Evolutionary conservation across 2,888 invertebrate genomes (phyloP), one percentile per base, ranked within the genome.

Genomic region (Uropetala carovei): DNA sequence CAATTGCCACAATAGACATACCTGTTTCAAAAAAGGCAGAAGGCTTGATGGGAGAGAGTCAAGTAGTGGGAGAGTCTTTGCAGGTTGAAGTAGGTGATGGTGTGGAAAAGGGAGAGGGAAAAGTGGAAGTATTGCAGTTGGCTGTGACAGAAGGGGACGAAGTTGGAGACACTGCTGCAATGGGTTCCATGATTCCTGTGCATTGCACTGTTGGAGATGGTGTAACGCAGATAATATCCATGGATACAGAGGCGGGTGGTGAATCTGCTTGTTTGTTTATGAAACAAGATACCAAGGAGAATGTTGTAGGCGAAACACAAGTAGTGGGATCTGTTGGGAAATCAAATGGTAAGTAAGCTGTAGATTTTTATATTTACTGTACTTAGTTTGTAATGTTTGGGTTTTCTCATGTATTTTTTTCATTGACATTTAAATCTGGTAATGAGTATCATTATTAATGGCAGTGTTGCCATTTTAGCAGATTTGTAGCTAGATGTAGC

Each of bases 301-400:
- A 27, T 92, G 92, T 5, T 30, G 89, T 27, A 91, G 64, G 16
- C 94, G 98, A 98, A 93, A 98, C 98, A 93, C 98, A 98, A 95
- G 97, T 98, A 92, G 97, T 98, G 92, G 97, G 98, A 95, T 97
- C 98, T 0, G 98, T 98, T 94, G 96, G 97, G 93, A 98, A 98
- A 64, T 97, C 98, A 93, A 98, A 98, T 94, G 98, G 98, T 97
- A 95, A 95, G 94, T 94, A 82, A 92, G 60, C 92, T 91, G 57
- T 57, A 75, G 0, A 16, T 91, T 82, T 81, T 81, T 92, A 14
- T 92, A 86, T 58, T 82, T 83, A 5, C 13, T 30, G 57, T 43
- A 9, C 85, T 84, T 57, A 43, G 11, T 89, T 75, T 10, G 16
- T 57, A 43, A 56, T 85, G 14, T 75, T 56, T 75, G 22, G 7